phyloP scores from a whole-genome alignment of 2,797 vertebrate genomes.

The Paratrypauchen microcephalus region DNA sequence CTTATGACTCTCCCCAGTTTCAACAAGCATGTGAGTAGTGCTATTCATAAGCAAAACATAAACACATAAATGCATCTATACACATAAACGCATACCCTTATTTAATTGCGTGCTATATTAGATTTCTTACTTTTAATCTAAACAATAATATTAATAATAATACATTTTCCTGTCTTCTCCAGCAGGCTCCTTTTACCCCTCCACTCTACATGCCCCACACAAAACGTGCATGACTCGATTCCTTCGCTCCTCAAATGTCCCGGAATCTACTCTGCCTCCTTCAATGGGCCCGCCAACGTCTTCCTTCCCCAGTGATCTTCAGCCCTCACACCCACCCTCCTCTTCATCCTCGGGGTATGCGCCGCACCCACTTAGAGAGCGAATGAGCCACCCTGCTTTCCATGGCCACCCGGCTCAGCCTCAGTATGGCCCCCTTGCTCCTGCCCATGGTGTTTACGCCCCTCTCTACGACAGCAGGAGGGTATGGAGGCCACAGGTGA shows the following conservation, averaged over 20 bases:
- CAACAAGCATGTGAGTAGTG: conserved; percentile 82
- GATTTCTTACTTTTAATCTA: not conserved
- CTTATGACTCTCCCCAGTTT: conserved; percentile 85
- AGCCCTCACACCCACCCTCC: conserved; percentile 79
- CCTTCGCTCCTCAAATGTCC: conserved; percentile 86
- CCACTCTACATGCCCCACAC: conserved; percentile 76
- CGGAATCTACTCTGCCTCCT: conserved; percentile 88
- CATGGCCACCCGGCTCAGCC: conserved; percentile 76
- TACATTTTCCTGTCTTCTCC: conserved; percentile 13
- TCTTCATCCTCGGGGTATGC: conserved; percentile 81
- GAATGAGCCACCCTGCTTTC: conserved; percentile 78
- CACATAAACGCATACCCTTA: too few species aligned
- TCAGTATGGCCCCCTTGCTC: conserved; percentile 85
- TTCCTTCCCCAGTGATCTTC: conserved; percentile 74
- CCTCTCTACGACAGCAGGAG: conserved; percentile 95
- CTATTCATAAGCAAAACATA: not conserved
- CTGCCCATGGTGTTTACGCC: conserved; percentile 88
- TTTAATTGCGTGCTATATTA: not conserved
- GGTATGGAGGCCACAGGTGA: conserved; percentile 88
- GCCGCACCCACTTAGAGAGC: conserved; percentile 68
- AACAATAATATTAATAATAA: not conserved
- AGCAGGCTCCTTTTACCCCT: conserved; percentile 85
- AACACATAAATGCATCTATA: too few species aligned
- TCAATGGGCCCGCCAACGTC: conserved; percentile 76
- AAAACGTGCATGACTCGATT: conserved; percentile 89